Base-by-base conservation (phyloP, 2,888 invertebrate genomes). In the Gymnosoma rotundatum region DNA sequence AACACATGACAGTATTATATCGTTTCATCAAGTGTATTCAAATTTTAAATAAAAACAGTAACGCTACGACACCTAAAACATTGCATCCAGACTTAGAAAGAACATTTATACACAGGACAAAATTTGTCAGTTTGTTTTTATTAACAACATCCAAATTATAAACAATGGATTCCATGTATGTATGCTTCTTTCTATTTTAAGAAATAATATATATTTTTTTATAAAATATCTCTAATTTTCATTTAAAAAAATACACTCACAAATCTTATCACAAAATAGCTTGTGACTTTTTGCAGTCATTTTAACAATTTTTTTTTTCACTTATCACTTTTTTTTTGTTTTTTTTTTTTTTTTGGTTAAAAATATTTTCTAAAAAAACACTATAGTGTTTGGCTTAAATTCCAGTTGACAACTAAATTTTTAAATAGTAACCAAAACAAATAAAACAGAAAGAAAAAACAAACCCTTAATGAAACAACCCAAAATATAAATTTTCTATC, bases 181-280 rank as follows among this genome's bases (percentile, higher is more conserved):
- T 2, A 25, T 25, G 4, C 25, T 25, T 2, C 25, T 25, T 25
- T 4, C 25, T 2, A 4, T 25, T 25, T 25, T 25, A 2, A 4
- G 25, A 25, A 2, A 25, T 2, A 25, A 25, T 52, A 1, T 52
- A 18, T 20, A n/a, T 52, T 52, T 9, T 52, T 18, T 50, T 50
- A 50, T 52, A n/a, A n/a, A 25, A 52, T 52, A 3, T 42, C 12
- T 42, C 12, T 42, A 10, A 42, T 42, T 42, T 12, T 10, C 2
- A 12, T 42, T 42, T 42, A 16, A 56, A 7, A 25, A 56, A 38
- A 16, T 10, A 10, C 61, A 88, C 87, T 87, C 82, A 88, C 88
- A 83, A 36, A 87, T 67, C 80, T 84, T 86, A 75, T 87, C 83
- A 81, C 80, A 86, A 76, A 86, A 79, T 56, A 83, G 69, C 73